A percentile compares a stretch with the other conserved stretches of the same genome.
phyloP scores from a whole-genome alignment of 2,888 invertebrate genomes.

The Oeneis ivallda region DNA sequence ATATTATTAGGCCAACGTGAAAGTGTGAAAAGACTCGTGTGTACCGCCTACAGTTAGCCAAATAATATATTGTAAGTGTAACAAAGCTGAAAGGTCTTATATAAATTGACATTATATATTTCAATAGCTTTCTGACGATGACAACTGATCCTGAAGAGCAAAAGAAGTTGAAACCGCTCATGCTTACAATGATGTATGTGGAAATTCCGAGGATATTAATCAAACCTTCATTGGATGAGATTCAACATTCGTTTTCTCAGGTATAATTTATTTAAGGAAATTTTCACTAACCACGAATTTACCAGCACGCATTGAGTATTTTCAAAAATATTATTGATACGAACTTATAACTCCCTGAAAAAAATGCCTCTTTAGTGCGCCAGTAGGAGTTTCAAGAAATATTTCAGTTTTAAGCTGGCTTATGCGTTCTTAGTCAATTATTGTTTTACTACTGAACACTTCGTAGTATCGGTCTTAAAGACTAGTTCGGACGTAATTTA shows the following conservation, averaged over 20 bases:
- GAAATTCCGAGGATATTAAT: constrained; percentile 84
- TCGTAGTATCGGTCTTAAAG: no score
- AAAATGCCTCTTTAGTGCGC: no score
- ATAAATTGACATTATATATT: background rate
- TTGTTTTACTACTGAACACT: no score
- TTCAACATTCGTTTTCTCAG: constrained; percentile 85
- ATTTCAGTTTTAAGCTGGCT: no score
- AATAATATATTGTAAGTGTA: constrained; percentile 34
- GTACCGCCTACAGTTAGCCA: no score
- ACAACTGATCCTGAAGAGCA: constrained; percentile 71
- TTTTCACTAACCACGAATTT: background rate
- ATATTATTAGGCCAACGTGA: no score
- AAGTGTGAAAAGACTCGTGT: no score
- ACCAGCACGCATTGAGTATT: background rate
- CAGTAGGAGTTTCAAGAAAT: no score
- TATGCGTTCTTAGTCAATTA: no score
- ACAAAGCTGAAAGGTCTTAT: background rate
- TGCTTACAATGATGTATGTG: constrained; percentile 83
- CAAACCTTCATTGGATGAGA: constrained; percentile 85
- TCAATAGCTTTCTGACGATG: constrained; percentile 72
- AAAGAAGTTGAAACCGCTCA: constrained; percentile 78
- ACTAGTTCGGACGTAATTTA: no score
- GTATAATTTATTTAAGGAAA: constrained; percentile 49
- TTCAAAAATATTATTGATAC: no score
- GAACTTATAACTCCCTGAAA: no score